phyloP scores from a whole-genome alignment of 2,113 vertebrate genomes.

The Eudorcas thomsonii region DNA sequence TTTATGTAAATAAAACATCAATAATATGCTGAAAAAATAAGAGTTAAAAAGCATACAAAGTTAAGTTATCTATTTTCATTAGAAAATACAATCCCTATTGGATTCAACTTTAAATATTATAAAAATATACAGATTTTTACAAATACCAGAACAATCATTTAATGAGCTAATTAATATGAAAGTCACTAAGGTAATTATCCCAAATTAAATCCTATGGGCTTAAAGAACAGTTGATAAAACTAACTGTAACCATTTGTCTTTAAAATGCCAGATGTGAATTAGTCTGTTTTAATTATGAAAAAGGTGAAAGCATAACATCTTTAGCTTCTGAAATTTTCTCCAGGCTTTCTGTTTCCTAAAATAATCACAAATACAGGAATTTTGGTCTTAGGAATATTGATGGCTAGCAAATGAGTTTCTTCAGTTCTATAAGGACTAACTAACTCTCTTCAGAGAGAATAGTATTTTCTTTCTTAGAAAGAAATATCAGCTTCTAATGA shows the following conservation, averaged over 20 bases:
- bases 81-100: not conserved
- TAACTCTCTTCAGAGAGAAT: not conserved
- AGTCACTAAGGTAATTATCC: constrained; percentile 43
- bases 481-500: constrained; percentile 35
- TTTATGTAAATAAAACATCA: constrained; percentile 36
- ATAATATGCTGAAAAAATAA: not conserved
- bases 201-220: constrained; percentile 31
- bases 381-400: constrained; percentile 47
- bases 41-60: constrained; percentile 1
- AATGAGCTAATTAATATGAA: constrained; percentile 33
- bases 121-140: not conserved
- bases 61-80: not conserved
- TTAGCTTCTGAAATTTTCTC: constrained; percentile 51
- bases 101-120: not conserved
- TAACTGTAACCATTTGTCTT: constrained; percentile 23
- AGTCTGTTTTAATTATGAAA: constrained; percentile 43
- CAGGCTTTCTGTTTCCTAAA: not conserved
- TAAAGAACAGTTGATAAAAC: not conserved
- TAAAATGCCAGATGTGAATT: constrained; percentile 45
- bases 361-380: constrained; percentile 26
- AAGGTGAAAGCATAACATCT: not conserved
- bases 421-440: constrained; percentile 18
- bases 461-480: constrained; percentile 61
- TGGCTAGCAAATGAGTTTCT: constrained; percentile 24
- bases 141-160: constrained; percentile 28